Conservation (phyloP, 2,888 invertebrate species). For the Noctua janthe region DNA sequence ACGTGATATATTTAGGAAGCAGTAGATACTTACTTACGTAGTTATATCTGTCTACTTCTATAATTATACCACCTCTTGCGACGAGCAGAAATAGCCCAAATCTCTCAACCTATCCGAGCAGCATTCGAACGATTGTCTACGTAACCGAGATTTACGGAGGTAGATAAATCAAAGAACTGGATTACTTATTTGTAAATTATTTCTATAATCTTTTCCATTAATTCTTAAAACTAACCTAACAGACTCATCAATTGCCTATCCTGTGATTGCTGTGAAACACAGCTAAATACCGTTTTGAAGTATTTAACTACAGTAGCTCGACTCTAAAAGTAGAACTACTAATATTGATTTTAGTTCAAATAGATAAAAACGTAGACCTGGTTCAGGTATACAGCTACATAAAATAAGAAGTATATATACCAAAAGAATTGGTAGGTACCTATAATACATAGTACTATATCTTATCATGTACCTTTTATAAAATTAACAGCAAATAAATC, state of each 20-base stretch:
- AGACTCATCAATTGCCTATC: not conserved
- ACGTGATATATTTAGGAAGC: constrained; percentile 77
- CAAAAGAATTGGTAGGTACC: not conserved
- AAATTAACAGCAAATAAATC: not conserved
- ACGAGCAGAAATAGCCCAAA: constrained; percentile 77
- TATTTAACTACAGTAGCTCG: not conserved
- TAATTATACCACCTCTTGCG: constrained; percentile 80
- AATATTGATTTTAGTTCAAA: not conserved
- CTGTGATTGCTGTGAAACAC: not conserved
- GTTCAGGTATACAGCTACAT: not conserved
- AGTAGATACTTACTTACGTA: constrained; percentile 72
- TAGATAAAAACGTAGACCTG: not conserved
- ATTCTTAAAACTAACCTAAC: constrained; percentile 6
- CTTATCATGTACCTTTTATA: not conserved
- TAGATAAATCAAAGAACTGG: constrained; percentile 13
- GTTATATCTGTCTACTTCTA: constrained; percentile 78
- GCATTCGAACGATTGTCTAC: constrained; percentile 57
- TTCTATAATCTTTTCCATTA: not conserved
- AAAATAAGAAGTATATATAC: not conserved
- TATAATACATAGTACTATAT: not conserved
- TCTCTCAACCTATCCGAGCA: constrained; percentile 65
- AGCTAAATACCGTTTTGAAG: not conserved
- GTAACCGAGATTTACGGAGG: constrained; percentile 30
- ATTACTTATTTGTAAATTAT: not conserved
- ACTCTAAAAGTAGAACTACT: not conserved